Percentiles rank a stretch among this genome's conserved stretches.
Conservation (phyloP, 2,113 vertebrate genomes). For the Xenotilapia leptura region DNA sequence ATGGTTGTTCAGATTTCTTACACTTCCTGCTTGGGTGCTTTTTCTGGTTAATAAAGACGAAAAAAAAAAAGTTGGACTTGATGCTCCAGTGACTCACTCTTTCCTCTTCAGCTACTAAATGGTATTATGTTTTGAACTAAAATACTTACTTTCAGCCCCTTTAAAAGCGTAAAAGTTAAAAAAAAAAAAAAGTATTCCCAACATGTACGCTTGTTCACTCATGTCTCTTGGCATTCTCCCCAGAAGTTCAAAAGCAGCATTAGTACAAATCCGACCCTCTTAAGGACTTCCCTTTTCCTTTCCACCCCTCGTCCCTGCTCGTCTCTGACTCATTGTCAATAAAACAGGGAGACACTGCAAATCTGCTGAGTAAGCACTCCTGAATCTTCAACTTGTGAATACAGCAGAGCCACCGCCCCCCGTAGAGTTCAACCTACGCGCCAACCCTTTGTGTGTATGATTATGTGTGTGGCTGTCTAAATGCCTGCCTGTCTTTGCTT, state of each 20-base stretch:
- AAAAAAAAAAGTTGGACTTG: not conserved
- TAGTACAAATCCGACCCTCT: not conserved
- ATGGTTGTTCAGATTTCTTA: not conserved
- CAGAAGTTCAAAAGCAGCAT: not conserved
- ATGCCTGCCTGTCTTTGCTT: not conserved
- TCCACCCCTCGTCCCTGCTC: not conserved
- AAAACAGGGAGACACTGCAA: not conserved
- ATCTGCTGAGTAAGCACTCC: conserved; percentile 43
- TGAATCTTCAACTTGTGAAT: conserved; percentile 1
- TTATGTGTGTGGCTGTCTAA: not conserved
- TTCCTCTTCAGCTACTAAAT: not conserved
- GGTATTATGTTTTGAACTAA: not conserved
- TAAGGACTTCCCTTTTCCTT: not conserved
- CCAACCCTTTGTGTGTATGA: conserved; percentile 7
- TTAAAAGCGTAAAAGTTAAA: rapidly evolving
- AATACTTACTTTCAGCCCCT: not conserved
- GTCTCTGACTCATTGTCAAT: not conserved
- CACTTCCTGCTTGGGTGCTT: not conserved
- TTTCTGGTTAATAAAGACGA: not conserved
- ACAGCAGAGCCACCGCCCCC: conserved; percentile 8
- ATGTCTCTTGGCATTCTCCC: not conserved
- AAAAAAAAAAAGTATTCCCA: not conserved
- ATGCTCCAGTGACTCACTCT: not conserved
- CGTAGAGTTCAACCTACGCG: conserved; percentile 9
- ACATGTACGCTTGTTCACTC: not conserved